phyloP scores from a whole-genome alignment of 2,888 invertebrate genomes.

The Gastracanthus pulcherrimus region DNA sequence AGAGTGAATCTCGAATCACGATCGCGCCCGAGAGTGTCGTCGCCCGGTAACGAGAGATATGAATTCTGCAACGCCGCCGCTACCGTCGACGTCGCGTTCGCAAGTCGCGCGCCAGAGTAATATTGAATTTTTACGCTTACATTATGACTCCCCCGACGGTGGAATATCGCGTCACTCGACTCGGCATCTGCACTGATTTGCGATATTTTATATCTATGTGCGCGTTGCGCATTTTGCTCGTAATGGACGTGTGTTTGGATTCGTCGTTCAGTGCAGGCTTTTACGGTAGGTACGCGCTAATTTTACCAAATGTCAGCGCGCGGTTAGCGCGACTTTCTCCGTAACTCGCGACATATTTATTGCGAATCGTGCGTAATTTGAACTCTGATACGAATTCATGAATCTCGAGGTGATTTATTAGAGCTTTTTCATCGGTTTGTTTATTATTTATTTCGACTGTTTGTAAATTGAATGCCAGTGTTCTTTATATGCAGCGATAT shows the following conservation, averaged over 20 bases:
- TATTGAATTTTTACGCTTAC: constrained; percentile 42
- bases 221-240: neutral
- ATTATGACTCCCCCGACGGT: constrained; percentile 15
- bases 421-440: too few relatives aligned
- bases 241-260: too few relatives aligned
- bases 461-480: too few relatives aligned
- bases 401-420: neutral
- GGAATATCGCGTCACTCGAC: neutral
- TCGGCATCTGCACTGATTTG: constrained; percentile 16
- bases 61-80: too few relatives aligned
- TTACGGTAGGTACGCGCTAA: too few relatives aligned
- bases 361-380: neutral
- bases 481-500: too few relatives aligned
- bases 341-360: neutral
- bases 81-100: neutral
- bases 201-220: neutral
- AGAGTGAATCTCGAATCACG: constrained; percentile 20
- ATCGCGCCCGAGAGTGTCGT: constrained; percentile 21
- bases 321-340: neutral
- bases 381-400: neutral
- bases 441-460: too few relatives aligned
- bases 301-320: too few relatives aligned
- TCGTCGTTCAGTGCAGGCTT: too few relatives aligned
- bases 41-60: constrained; percentile 34
- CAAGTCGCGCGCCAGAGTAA: neutral